Conservation (phyloP, 1,140 invertebrate genomes). For the Anastrepha obliqua region DNA sequence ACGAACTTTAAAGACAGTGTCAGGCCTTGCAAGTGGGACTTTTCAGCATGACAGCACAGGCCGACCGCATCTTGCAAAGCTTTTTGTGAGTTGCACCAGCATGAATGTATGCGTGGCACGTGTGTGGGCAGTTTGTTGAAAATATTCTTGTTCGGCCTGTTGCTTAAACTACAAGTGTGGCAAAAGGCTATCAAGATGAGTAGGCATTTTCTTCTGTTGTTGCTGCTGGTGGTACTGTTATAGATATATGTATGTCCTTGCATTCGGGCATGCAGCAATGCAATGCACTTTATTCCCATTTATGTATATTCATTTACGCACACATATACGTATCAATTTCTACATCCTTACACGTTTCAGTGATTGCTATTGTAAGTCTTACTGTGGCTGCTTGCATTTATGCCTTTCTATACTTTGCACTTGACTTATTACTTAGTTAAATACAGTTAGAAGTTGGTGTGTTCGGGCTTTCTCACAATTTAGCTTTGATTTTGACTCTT, state of each 20-base stretch:
- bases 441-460: constrained; percentile 15
- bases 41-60: constrained; percentile 10
- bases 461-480: background rate
- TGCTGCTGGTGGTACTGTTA: background rate
- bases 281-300: background rate
- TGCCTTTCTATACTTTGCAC: constrained; percentile 1
- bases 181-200: constrained; percentile 16
- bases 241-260: background rate
- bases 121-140: background rate
- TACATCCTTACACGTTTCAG: background rate
- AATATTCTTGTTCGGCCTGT: background rate
- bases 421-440: constrained; percentile 44
- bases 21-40: background rate
- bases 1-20: background rate
- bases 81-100: background rate
- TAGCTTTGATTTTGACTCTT: constrained; percentile 2
- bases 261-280: background rate
- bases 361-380: constrained; percentile 22
- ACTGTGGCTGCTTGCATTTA: background rate
- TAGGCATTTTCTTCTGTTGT: constrained; percentile 10
- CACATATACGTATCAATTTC: background rate
- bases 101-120: background rate
- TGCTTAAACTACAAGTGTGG: constrained; percentile 16
- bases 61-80: background rate
- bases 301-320: background rate